Evolutionary conservation across 2,797 vertebrate genomes (phyloP).

Genomic region (Notoglanidium macrostoma): DNA sequence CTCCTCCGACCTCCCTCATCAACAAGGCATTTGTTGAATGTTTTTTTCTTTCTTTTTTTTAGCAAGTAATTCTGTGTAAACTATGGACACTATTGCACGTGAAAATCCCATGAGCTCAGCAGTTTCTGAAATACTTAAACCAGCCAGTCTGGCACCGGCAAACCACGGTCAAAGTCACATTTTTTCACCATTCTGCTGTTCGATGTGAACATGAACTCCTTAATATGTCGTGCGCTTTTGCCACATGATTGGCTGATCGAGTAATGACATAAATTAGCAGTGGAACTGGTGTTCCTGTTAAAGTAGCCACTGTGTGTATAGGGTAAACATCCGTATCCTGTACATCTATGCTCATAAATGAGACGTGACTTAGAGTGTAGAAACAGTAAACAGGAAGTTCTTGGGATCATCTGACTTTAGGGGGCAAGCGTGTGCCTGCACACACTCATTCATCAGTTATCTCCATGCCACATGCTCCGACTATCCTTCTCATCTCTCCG

Average conservation of each 20-base stretch:
- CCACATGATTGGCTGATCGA: background rate
- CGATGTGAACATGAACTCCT: background rate
- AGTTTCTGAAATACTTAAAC: background rate
- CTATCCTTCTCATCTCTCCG: background rate
- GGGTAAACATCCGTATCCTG: background rate
- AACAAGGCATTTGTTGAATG: background rate
- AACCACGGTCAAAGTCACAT: background rate
- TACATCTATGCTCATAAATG: background rate
- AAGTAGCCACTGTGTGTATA: background rate
- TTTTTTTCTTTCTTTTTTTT: too few species aligned
- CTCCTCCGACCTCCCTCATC: background rate
- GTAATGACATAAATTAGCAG: background rate
- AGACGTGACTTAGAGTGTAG: background rate
- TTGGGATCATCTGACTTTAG: background rate
- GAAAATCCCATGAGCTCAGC: background rate
- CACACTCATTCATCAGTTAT: background rate
- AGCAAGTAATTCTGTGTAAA: background rate
- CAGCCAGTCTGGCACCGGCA: background rate
- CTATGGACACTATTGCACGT: background rate
- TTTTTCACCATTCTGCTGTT: background rate
- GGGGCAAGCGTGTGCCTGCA: background rate
- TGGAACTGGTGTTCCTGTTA: background rate
- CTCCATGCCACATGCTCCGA: background rate
- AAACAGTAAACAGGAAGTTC: background rate
- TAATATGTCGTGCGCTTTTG: background rate